Conservation (phyloP, 2,113 vertebrate species). For the Pitta sordida region DNA sequence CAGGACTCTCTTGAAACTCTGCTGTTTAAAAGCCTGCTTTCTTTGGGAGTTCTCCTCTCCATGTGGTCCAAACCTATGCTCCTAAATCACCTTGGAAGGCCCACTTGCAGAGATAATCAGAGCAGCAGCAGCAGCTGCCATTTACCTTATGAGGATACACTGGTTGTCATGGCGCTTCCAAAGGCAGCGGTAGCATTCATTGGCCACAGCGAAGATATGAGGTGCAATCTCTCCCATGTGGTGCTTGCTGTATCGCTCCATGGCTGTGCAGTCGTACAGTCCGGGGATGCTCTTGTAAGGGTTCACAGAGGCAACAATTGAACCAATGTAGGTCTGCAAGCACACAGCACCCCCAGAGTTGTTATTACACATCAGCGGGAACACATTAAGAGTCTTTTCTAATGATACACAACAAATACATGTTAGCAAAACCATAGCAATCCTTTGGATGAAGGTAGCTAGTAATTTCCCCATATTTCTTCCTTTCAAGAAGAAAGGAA, state of each 20-base stretch:
- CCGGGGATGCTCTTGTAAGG: constrained; percentile 87
- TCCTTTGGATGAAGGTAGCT: not conserved
- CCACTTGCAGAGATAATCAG: not conserved
- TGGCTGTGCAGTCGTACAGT: constrained; percentile 76
- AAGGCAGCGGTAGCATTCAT: constrained; percentile 94
- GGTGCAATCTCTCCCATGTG: constrained; percentile 89
- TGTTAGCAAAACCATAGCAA: not conserved
- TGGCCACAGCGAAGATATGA: constrained; percentile 93
- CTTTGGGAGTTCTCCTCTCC: not conserved
- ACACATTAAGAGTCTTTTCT: not conserved
- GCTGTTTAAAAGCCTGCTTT: not conserved
- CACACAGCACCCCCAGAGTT: not conserved
- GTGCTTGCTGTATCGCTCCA: constrained; percentile 85
- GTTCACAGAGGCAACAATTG: constrained; percentile 93
- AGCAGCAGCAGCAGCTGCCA: not conserved
- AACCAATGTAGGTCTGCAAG: constrained; percentile 93
- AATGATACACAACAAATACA: not conserved
- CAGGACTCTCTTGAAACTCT: not conserved
- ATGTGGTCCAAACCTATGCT: rapidly evolving
- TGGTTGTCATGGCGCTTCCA: constrained; percentile 93
- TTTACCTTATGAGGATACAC: constrained; percentile 97
- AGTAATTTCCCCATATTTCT: not conserved
- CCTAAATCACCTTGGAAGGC: not conserved
- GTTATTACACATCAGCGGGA: not conserved
- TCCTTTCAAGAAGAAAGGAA: not conserved